Base-by-base conservation (phyloP, 2,113 vertebrate species). In the Pedetes capensis region DNA sequence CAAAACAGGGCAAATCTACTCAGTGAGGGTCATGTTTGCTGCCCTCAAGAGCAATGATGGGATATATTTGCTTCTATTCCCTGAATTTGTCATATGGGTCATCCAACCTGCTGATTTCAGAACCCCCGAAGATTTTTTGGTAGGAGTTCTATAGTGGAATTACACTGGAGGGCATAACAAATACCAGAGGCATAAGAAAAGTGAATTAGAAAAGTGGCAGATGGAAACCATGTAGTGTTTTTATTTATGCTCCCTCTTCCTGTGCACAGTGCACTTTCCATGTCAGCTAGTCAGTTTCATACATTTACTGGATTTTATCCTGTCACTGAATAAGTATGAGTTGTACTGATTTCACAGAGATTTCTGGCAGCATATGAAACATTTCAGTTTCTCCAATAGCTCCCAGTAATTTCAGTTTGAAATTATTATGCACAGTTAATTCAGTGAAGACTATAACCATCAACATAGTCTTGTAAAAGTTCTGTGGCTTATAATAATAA, bases 181-280 rank as follows among this genome's bases (percentile, higher is more conserved):
- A 96, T 91, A 85, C 1, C 4, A 91, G 94, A 96, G 49, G 87
- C 2, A 0, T 49, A 76, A 89, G 87, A 94, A 89, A 94, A 80
- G 61, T 95, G 93, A 92, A 90, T 96, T 89, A 84, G 87, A 84
- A 94, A 95, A 89, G 59, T 92, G 64, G 75, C 42, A 85, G 89
- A 84, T 95, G 51, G 80, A 94, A 92, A 85, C 76, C 17, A 25
- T 59, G 10, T 22, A 47, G 80, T 95, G 64, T 96, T 94, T 94
- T 97, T 94, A 87, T 97, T 97, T 95, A 94, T 74, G 47, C 61
- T 80, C 13, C 86, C 75, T 71, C 32, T 95, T 97, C 83, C 44
- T 57, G 53, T 68, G 12, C 29, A 76, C 55, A 82, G 20, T 25
- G 34, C 59, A 84, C 69, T 89, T 97, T 89, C 34, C 89, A 84